These are phyloP conservation scores for Poeciliopsis presidionis DNA, from an alignment of 2,797 vertebrate species.

Conservation along the genomic window DNA sequence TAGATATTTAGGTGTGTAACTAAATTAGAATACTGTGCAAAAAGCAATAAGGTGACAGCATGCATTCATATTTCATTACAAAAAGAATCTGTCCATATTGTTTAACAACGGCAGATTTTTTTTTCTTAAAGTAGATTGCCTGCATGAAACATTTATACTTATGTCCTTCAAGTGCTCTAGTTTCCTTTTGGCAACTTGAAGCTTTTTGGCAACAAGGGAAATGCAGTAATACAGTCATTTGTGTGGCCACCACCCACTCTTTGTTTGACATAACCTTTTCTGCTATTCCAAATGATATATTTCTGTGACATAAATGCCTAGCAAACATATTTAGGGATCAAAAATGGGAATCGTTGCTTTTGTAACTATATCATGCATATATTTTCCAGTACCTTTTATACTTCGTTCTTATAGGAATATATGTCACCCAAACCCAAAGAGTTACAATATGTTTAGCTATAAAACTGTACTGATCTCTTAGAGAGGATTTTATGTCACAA, in stretches of 20 bases:
- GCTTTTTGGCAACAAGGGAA: constrained; percentile 25
- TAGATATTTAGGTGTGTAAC: constrained; percentile 1
- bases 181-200: constrained; percentile 32
- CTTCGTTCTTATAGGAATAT: neutral
- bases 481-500: neutral
- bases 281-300: constrained; percentile 9
- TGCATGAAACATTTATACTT: constrained; percentile 16
- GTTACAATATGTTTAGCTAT: neutral
- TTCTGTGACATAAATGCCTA: neutral
- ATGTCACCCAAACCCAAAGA: neutral
- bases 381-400: neutral
- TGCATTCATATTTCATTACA: constrained; percentile 26
- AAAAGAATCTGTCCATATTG: constrained; percentile 7
- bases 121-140: constrained; percentile 27
- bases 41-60: constrained; percentile 14
- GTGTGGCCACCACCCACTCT: constrained; percentile 18
- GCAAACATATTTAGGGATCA: neutral
- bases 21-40: constrained; percentile 23
- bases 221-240: constrained; percentile 10
- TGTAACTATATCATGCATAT: neutral
- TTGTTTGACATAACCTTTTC: constrained; percentile 3
- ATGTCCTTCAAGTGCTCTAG: constrained; percentile 10
- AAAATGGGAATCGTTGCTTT: neutral
- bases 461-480: neutral
- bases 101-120: constrained; percentile 10